phyloP scores from a whole-genome alignment of 2,113 vertebrate species.

The Motacilla tschutschensis region DNA sequence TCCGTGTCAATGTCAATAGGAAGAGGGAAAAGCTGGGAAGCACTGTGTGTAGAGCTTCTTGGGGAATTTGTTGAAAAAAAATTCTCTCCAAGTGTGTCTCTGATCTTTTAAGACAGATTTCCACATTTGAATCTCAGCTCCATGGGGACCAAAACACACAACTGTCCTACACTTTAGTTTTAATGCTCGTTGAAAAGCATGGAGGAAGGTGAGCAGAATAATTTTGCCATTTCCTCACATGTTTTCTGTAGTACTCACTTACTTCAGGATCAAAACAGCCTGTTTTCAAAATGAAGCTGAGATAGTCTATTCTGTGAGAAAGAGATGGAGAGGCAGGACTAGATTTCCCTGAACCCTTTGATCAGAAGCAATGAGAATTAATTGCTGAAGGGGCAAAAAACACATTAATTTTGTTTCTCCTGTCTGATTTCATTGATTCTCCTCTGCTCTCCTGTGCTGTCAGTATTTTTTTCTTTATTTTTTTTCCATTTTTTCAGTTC shows the following conservation, averaged over 20 bases:
- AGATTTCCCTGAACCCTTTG: background rate
- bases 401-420: constrained; percentile 5
- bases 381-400: constrained; percentile 5
- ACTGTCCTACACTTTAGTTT: background rate
- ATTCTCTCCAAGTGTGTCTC: background rate
- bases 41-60: background rate
- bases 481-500: background rate
- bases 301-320: background rate
- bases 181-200: background rate
- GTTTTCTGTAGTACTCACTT: background rate
- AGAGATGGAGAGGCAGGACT: background rate
- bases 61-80: background rate
- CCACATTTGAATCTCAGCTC: background rate
- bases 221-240: background rate
- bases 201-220: background rate
- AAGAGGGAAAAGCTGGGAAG: background rate
- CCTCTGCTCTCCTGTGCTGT: background rate
- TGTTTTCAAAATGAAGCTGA: background rate
- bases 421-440: constrained; percentile 17
- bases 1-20: background rate
- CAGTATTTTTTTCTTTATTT: background rate
- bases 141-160: background rate
- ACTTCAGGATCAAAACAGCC: background rate
- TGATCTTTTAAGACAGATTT: background rate
- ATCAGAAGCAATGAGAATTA: constrained; percentile 16